phyloP scores from a whole-genome alignment of 2,888 invertebrate genomes.

The Rapana venosa region DNA sequence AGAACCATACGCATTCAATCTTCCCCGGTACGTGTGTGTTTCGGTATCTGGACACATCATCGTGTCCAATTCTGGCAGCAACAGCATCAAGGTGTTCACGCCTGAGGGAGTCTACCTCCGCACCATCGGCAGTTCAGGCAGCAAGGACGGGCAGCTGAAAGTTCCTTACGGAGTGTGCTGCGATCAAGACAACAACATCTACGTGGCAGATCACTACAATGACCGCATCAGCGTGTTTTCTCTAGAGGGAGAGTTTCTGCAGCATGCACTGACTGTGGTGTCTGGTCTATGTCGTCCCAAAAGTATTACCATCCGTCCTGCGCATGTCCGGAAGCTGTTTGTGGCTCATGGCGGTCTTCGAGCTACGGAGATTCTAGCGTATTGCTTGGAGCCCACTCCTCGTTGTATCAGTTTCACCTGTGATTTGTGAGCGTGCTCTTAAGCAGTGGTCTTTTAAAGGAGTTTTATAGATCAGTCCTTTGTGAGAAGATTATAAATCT shows the following conservation, averaged over 20 bases:
- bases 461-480: too few species aligned
- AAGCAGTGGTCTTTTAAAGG: too few species aligned
- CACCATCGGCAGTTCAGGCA: slow-evolving; percentile 79
- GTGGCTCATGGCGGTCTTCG: slow-evolving; percentile 56
- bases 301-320: slow-evolving; percentile 51
- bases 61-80: slow-evolving; percentile 80
- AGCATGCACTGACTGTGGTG: slow-evolving; percentile 57
- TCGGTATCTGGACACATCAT: slow-evolving; percentile 77
- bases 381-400: slow-evolving; percentile 25
- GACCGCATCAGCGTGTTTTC: slow-evolving; percentile 64
- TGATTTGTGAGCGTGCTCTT: not conserved
- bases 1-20: slow-evolving; percentile 74
- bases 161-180: slow-evolving; percentile 80
- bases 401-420: slow-evolving; percentile 8
- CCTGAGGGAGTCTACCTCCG: slow-evolving; percentile 76
- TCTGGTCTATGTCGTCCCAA: slow-evolving; percentile 56
- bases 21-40: slow-evolving; percentile 80
- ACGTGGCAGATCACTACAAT: slow-evolving; percentile 81
- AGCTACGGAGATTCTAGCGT: slow-evolving; percentile 51
- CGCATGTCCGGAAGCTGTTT: slow-evolving; percentile 51
- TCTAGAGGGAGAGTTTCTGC: slow-evolving; percentile 60
- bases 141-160: slow-evolving; percentile 79
- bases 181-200: slow-evolving; percentile 78
- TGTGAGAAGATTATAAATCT: not conserved
- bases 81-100: slow-evolving; percentile 79